These are phyloP conservation scores for Troilus luridus DNA, from an alignment of 2,888 invertebrate species.

Conservation along the genomic window DNA sequence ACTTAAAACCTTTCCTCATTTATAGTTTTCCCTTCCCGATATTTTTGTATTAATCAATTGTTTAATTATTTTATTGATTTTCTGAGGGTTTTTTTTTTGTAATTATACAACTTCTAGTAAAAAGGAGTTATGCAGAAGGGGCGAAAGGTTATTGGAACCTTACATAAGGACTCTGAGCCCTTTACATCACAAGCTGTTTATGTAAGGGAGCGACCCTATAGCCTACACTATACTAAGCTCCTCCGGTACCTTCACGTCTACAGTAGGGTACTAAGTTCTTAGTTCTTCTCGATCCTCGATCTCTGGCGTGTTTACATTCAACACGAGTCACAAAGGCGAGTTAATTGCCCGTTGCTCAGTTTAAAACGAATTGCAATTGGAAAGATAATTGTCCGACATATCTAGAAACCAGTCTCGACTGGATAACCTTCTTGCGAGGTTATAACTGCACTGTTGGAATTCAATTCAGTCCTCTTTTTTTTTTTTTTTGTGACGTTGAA, in stretches of 20 bases:
- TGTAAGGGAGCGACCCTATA: background rate
- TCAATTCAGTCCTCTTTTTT: background rate
- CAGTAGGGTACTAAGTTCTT: background rate
- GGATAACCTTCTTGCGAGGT: background rate
- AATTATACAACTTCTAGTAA: background rate
- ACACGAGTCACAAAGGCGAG: background rate
- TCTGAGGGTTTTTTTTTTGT: background rate
- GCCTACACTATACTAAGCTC: too few relatives aligned
- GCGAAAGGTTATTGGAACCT: slow-evolving; percentile 1
- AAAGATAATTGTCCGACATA: background rate
- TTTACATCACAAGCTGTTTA: slow-evolving; percentile 35
- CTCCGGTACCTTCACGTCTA: background rate
- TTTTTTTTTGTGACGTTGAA: background rate
- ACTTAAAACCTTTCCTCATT: background rate
- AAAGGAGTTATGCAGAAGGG: slow-evolving; percentile 27
- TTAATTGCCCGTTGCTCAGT: background rate
- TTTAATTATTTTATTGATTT: background rate
- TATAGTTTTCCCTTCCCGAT: background rate
- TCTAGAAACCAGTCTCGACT: background rate
- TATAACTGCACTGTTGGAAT: background rate
- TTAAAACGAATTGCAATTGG: background rate
- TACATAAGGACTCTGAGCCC: slow-evolving; percentile 25
- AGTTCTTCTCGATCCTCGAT: background rate
- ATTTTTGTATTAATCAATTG: background rate
- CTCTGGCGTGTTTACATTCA: background rate